phyloP scores from a whole-genome alignment of 2,797 vertebrate genomes.

The Acridotheres tristis region DNA sequence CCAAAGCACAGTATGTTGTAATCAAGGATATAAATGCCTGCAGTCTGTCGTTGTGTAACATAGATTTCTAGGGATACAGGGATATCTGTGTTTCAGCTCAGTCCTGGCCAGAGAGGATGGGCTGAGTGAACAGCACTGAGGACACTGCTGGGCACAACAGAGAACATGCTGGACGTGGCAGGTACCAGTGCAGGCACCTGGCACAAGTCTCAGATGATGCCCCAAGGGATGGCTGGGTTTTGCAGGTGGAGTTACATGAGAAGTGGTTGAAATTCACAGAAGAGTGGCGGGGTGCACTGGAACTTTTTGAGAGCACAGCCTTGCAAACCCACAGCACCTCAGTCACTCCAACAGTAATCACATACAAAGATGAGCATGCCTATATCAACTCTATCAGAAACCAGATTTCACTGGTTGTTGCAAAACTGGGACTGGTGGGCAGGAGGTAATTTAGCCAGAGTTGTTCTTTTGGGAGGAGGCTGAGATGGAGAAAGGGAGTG shows the following conservation, averaged over 20 bases:
- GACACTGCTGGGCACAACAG: not conserved
- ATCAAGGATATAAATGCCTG: not conserved
- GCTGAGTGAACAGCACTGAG: not conserved
- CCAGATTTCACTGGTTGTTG: not conserved
- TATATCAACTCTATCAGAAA: not conserved
- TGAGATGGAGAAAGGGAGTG: not conserved
- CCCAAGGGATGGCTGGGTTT: not conserved
- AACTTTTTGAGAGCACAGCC: not conserved
- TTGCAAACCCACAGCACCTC: not conserved
- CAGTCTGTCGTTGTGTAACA: not conserved
- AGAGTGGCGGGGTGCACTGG: not conserved
- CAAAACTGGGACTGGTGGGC: not conserved
- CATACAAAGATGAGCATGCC: not conserved
- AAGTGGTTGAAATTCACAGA: not conserved
- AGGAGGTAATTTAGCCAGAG: not conserved
- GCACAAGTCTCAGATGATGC: not conserved
- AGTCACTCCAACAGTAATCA: rapidly evolving
- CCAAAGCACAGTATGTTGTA: not conserved
- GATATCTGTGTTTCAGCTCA: not conserved
- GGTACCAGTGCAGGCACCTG: not conserved
- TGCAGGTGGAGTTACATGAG: not conserved
- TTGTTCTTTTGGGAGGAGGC: not conserved
- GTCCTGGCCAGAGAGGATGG: not conserved
- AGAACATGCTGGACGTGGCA: rapidly evolving
- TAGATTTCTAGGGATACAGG: not conserved